A percentile compares a stretch with the other conserved stretches of the same genome.
phyloP scores from a whole-genome alignment of 1,140 invertebrate genomes.

The Acarapis woodi region DNA sequence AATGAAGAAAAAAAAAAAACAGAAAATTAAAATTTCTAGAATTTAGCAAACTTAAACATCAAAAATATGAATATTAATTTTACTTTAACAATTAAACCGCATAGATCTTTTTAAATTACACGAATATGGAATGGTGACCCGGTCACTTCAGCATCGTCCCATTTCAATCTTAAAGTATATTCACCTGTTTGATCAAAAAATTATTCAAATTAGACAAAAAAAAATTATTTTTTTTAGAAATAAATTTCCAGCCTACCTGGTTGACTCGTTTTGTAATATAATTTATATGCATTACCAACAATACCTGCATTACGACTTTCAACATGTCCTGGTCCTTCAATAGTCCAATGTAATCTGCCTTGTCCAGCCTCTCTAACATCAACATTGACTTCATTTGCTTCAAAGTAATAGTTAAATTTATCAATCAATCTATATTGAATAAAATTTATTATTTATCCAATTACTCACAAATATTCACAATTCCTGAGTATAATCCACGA shows the following conservation, averaged over 20 bases:
- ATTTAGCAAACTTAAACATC: too few species aligned
- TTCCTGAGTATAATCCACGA: slow-evolving; percentile 4
- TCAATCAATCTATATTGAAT: too few species aligned
- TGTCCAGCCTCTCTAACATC: slow-evolving; percentile 50
- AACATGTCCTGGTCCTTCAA: slow-evolving; percentile 22
- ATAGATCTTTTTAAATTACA: slow-evolving; percentile 1
- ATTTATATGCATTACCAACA: slow-evolving; percentile 1
- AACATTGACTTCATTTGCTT: slow-evolving; percentile 64
- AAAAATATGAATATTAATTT: too few species aligned
- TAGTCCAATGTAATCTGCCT: slow-evolving; percentile 71
- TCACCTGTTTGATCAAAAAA: not conserved
- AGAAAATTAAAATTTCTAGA: too few species aligned
- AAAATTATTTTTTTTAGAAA: too few species aligned
- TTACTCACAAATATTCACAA: slow-evolving; percentile 1
- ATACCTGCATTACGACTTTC: not conserved
- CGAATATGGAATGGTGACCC: slow-evolving; percentile 45
- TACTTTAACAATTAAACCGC: too few species aligned
- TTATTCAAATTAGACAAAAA: too few species aligned
- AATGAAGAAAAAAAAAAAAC: too few species aligned
- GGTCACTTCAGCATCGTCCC: slow-evolving; percentile 84
- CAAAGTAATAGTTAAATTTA: too few species aligned
- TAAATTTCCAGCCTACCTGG: too few species aligned
- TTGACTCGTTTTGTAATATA: slow-evolving; percentile 2
- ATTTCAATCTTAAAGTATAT: slow-evolving; percentile 86
- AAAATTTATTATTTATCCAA: too few species aligned